Conservation (phyloP, 2,113 vertebrate species). For the Scolopax mira region DNA sequence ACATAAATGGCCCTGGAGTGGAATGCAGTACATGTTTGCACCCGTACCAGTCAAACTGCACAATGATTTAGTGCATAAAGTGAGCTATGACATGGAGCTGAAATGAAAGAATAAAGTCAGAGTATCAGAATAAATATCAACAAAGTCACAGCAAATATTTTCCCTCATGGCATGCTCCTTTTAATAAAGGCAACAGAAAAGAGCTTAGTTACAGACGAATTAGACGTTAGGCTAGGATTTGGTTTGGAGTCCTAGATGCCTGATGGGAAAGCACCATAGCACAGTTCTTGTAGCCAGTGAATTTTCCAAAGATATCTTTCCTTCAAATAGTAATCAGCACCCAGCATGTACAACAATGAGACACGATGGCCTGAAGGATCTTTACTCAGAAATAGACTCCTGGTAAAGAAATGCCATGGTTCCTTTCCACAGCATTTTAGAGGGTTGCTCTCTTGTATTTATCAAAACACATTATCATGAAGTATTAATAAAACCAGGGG, state of each 20-base stretch:
- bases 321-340: neutral
- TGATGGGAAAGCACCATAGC: neutral
- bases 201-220: neutral
- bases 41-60: neutral
- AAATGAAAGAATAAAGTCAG: slow-evolving; percentile 24
- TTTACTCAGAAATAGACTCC: neutral
- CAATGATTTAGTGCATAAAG: neutral
- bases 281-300: neutral
- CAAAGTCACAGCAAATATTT: neutral
- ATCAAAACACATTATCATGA: neutral
- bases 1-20: slow-evolving; percentile 44
- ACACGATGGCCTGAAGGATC: neutral
- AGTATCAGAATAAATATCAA: slow-evolving; percentile 16
- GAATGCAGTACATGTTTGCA: slow-evolving; percentile 44
- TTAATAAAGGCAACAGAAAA: neutral
- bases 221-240: neutral
- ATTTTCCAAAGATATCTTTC: neutral
- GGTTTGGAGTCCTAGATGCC: neutral
- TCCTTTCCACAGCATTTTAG: neutral
- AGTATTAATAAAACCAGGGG: neutral
- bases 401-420: neutral
- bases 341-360: neutral
- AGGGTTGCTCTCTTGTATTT: neutral
- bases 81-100: slow-evolving; percentile 26
- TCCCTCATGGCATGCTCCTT: neutral